Evolutionary conservation across 1,140 invertebrate species (phyloP).

Genomic region (Mesaphorura yosii): DNA sequence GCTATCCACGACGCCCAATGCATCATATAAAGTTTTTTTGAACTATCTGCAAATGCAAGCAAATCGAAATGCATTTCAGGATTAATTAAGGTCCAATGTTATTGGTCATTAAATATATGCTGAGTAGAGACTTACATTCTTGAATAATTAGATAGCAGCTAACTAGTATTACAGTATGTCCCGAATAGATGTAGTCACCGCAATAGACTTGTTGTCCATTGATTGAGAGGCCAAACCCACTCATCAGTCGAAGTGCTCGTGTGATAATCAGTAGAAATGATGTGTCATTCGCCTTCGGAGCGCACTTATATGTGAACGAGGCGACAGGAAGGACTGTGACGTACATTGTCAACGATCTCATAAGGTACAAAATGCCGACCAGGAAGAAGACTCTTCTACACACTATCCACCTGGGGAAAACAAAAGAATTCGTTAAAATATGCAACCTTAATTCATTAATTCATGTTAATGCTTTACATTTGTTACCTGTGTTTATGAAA

Average conservation of each 20-base stretch:
- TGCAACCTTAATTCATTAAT: constrained; percentile 1
- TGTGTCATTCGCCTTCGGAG: constrained; percentile 63
- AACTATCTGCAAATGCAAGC: constrained; percentile 3
- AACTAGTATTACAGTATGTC: constrained; percentile 30
- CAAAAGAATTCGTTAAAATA: constrained; percentile 1
- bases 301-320: constrained; percentile 68
- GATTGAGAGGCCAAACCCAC: constrained; percentile 76
- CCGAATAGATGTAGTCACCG: constrained; percentile 36
- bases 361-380: constrained; percentile 69
- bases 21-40: not conserved
- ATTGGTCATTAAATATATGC: not conserved
- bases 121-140: constrained; percentile 26
- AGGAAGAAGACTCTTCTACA: constrained; percentile 68
- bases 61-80: not conserved
- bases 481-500: constrained; percentile 25
- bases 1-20: constrained; percentile 1
- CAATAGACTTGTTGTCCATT: constrained; percentile 77
- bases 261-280: constrained; percentile 44
- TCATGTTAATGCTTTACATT: not conserved
- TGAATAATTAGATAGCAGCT: constrained; percentile 28
- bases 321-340: constrained; percentile 73
- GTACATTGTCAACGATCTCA: constrained; percentile 77
- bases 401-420: constrained; percentile 59
- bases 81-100: too few relatives aligned
- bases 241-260: constrained; percentile 62